Conservation (phyloP, 2,888 invertebrate species). For the Caenorhabditis imperialis region DNA sequence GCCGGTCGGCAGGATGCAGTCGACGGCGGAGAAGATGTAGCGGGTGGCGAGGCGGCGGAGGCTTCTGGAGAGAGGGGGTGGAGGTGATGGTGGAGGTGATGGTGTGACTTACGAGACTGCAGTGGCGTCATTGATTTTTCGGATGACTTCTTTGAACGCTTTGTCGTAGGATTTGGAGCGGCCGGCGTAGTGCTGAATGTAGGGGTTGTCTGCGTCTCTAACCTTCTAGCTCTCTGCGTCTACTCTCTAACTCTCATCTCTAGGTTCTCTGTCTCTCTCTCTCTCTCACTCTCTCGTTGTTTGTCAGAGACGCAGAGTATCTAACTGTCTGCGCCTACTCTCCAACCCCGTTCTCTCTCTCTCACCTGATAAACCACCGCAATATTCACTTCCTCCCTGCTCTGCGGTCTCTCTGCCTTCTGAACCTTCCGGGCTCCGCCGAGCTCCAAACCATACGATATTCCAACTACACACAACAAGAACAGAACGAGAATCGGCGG, state of each 20-base stretch:
- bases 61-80: slow-evolving; percentile 60
- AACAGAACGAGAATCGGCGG: no score
- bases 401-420: slow-evolving; percentile 28
- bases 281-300: no score
- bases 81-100: slow-evolving; percentile 64
- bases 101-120: slow-evolving; percentile 66
- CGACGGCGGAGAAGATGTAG: slow-evolving; percentile 68
- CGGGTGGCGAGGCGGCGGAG: slow-evolving; percentile 61
- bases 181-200: slow-evolving; percentile 58
- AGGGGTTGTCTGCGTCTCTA: neutral
- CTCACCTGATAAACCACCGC: slow-evolving; percentile 70
- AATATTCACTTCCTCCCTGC: slow-evolving; percentile 62
- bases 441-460: slow-evolving; percentile 20
- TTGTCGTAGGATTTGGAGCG: slow-evolving; percentile 74
- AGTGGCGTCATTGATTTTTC: slow-evolving; percentile 68
- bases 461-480: no score
- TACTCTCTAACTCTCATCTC: no score
- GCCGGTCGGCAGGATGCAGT: slow-evolving; percentile 74
- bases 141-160: slow-evolving; percentile 69
- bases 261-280: no score
- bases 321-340: no score
- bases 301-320: no score
- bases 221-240: no score
- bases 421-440: slow-evolving; percentile 25
- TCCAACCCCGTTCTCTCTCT: neutral